Percentiles rank a stretch among this genome's conserved stretches.
Evolutionary conservation across 2,888 invertebrate species (phyloP).

Genomic region (Calliopum simillimum): DNA sequence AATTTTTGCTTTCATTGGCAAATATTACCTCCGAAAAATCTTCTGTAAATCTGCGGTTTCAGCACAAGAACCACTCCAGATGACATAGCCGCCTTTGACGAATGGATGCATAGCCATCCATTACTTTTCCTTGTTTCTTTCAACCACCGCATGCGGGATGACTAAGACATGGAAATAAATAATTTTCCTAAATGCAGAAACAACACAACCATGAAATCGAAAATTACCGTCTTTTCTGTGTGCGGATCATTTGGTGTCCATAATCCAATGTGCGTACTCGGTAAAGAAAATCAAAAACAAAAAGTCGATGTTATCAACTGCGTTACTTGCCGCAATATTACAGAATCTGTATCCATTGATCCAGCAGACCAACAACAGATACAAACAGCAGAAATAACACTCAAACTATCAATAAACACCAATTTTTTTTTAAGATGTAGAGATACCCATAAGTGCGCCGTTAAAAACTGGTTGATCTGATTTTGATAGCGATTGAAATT

Average conservation of each 20-base stretch:
- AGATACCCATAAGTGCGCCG: too few species aligned
- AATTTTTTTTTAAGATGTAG: conserved; percentile 35
- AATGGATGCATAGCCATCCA: too few species aligned
- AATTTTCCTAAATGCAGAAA: conserved; percentile 73
- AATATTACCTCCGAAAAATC: too few species aligned
- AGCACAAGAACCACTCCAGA: too few species aligned
- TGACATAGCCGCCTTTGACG: too few species aligned
- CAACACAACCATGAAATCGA: conserved; percentile 55
- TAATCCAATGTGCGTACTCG: conserved; percentile 46
- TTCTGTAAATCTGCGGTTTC: too few species aligned
- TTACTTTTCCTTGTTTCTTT: too few species aligned
- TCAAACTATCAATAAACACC: conserved; percentile 19
- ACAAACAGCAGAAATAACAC: conserved; percentile 21
- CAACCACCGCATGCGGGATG: too few species aligned
- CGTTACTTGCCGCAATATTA: conserved; percentile 44
- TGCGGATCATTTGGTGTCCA: conserved; percentile 57
- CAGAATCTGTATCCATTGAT: neutral
- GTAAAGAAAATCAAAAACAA: conserved; percentile 13
- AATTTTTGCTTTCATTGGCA: too few species aligned
- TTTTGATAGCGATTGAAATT: conserved; percentile 27
- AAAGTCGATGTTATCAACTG: conserved; percentile 49
- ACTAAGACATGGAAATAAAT: conserved; percentile 72
- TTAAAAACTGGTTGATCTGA: conserved; percentile 28
- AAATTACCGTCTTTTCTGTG: conserved; percentile 49
- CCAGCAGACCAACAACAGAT: neutral